Percentiles rank a stretch among this genome's conserved stretches.
Evolutionary conservation across 1,140 invertebrate genomes (phyloP).

Genomic region (Drepana arcuata): DNA sequence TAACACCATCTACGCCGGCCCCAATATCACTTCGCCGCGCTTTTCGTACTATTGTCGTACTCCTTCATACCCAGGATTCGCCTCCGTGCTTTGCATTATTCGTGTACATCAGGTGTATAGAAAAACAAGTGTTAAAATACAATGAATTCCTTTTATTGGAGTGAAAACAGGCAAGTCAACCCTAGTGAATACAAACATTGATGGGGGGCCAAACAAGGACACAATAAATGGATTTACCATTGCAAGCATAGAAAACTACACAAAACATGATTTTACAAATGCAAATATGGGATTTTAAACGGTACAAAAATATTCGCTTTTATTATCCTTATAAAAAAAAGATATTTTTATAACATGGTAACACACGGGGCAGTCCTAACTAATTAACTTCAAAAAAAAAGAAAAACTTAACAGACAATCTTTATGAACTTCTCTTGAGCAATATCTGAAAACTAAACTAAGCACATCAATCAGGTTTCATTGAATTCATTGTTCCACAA

Average conservation of each 20-base stretch:
- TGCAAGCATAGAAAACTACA: conserved; percentile 19
- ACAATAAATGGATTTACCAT: conserved; percentile 30
- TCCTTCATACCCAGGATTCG: too few relatives aligned
- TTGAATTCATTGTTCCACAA: conserved; percentile 44
- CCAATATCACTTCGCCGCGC: too few relatives aligned
- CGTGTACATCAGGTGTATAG: too few relatives aligned
- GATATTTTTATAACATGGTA: conserved; percentile 11
- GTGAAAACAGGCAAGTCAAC: conserved; percentile 46
- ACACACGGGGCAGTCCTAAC: conserved; percentile 16
- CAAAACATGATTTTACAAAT: conserved; percentile 12
- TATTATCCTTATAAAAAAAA: conserved; percentile 3
- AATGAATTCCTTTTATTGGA: conserved; percentile 64
- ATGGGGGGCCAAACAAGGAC: conserved; percentile 44
- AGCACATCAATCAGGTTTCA: too few relatives aligned
- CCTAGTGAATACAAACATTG: conserved; percentile 36
- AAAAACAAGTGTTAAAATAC: too few relatives aligned
- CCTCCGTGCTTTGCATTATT: too few relatives aligned
- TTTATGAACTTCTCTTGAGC: conserved; percentile 47
- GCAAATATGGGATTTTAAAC: conserved; percentile 11
- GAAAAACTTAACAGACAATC: conserved; percentile 18
- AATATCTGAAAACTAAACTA: too few relatives aligned
- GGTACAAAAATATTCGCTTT: conserved; percentile 2
- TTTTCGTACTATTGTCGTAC: too few relatives aligned
- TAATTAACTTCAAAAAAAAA: conserved; percentile 25
- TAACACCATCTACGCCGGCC: too few relatives aligned